Percentiles rank a stretch among this genome's conserved stretches.
These are phyloP conservation scores for Acrocyrtus sp. DNA, from an alignment of 2,888 invertebrate genomes.

Conservation along the genomic window DNA sequence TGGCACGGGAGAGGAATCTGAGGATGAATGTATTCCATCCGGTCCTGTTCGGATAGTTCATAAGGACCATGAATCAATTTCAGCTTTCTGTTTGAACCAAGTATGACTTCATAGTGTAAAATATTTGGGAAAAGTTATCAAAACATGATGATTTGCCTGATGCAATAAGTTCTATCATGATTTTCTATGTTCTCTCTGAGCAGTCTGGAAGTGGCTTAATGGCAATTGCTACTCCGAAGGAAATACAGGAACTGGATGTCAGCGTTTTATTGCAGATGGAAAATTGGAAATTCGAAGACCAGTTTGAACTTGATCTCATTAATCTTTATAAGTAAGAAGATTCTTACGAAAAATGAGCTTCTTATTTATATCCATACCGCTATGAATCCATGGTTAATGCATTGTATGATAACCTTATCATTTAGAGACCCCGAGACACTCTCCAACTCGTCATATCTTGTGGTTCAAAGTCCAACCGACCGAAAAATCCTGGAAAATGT, in stretches of 20 bases:
- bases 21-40: conserved; percentile 64
- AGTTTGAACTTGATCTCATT: conserved; percentile 95
- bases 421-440: conserved; percentile 76
- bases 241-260: conserved; percentile 98
- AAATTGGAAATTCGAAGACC: conserved; percentile 91
- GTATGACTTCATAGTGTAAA: conserved; percentile 67
- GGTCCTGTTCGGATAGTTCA: conserved; percentile 93
- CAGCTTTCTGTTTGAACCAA: conserved; percentile 96
- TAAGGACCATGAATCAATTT: conserved; percentile 98
- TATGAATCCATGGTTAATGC: background rate
- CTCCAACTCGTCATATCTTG: conserved; percentile 86
- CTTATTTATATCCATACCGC: background rate
- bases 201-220: conserved; percentile 83
- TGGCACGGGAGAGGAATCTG: conserved; percentile 50
- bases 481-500: conserved; percentile 69
- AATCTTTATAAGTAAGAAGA: conserved; percentile 76
- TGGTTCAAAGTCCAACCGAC: conserved; percentile 81
- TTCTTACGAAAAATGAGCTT: no score
- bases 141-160: background rate
- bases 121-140: background rate
- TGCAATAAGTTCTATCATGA: no score
- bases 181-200: conserved; percentile 20
- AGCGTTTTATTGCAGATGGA: conserved; percentile 89
- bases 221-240: conserved; percentile 93
- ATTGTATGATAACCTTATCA: no score